phyloP scores from a whole-genome alignment of 2,797 vertebrate genomes.

The Phylloscopus collybita region DNA sequence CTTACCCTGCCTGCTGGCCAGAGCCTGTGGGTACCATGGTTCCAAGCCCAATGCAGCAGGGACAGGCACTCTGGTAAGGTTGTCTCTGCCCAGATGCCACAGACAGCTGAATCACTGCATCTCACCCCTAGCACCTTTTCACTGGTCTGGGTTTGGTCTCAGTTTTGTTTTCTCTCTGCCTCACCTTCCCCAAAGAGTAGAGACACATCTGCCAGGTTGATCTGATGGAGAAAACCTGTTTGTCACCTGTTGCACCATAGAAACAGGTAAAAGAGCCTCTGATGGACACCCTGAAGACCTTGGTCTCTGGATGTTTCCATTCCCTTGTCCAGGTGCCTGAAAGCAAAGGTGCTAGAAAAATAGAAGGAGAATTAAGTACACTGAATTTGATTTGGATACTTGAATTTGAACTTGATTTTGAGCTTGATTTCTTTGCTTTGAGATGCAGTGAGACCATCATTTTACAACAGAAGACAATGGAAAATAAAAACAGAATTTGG shows the following conservation, averaged over 20 bases:
- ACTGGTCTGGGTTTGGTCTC: neutral
- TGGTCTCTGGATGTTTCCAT: neutral
- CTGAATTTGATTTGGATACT: neutral
- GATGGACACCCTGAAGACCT: neutral
- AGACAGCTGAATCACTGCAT: neutral
- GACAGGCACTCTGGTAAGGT: accelerated
- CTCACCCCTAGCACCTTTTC: neutral
- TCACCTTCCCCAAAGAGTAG: neutral
- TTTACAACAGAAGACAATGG: neutral
- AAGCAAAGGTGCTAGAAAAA: neutral
- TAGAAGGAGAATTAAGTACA: neutral
- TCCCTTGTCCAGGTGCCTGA: neutral
- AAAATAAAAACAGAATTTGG: neutral
- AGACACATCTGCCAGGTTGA: neutral
- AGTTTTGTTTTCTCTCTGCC: neutral
- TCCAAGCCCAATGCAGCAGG: neutral
- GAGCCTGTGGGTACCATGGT: neutral
- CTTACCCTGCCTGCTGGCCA: neutral
- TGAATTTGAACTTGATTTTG: neutral
- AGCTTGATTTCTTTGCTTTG: neutral
- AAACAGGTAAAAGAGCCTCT: neutral
- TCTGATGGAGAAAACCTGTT: neutral
- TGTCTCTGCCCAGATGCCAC: neutral
- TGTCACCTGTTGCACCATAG: neutral
- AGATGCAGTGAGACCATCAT: neutral